phyloP scores from a whole-genome alignment of 2,113 vertebrate genomes.

The Actinemys pallida region DNA sequence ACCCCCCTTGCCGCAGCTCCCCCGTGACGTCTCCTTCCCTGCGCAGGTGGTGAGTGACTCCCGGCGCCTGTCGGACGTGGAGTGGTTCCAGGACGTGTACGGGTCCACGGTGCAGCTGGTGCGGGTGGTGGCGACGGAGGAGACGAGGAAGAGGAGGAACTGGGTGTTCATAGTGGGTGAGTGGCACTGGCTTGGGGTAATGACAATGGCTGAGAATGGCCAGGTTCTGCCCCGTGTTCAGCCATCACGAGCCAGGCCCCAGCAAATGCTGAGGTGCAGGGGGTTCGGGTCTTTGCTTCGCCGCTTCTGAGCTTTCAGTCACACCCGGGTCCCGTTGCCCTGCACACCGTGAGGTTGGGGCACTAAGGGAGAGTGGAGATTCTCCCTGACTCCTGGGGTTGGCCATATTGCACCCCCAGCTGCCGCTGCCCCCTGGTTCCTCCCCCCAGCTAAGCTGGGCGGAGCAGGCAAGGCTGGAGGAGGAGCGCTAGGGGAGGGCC shows the following conservation, averaged over 20 bases:
- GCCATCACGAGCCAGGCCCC: no score
- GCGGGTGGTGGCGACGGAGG: conserved; percentile 82
- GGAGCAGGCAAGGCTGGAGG: neutral
- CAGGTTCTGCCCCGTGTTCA: neutral
- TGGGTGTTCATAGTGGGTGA: conserved; percentile 88
- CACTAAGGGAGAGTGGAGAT: neutral
- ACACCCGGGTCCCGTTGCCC: neutral
- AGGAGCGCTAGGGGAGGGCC: no score
- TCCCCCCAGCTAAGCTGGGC: neutral
- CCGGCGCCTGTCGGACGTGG: conserved; percentile 86
- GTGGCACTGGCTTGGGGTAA: neutral
- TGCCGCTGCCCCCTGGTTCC: fast-evolving
- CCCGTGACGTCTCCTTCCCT: neutral
- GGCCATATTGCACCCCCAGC: neutral
- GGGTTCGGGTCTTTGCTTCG: neutral
- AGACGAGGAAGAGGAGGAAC: conserved; percentile 81
- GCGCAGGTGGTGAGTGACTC: conserved; percentile 90
- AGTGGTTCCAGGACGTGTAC: conserved; percentile 86
- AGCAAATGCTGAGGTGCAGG: neutral
- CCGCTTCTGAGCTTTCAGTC: neutral
- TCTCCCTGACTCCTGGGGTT: no score
- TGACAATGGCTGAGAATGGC: neutral
- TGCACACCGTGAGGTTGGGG: no score
- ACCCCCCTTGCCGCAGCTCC: fast-evolving
- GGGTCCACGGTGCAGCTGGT: conserved; percentile 76